A percentile compares a stretch with the other conserved stretches of the same genome.
Conservation (phyloP, 2,797 vertebrate genomes). For the Bradypodion pumilum region DNA sequence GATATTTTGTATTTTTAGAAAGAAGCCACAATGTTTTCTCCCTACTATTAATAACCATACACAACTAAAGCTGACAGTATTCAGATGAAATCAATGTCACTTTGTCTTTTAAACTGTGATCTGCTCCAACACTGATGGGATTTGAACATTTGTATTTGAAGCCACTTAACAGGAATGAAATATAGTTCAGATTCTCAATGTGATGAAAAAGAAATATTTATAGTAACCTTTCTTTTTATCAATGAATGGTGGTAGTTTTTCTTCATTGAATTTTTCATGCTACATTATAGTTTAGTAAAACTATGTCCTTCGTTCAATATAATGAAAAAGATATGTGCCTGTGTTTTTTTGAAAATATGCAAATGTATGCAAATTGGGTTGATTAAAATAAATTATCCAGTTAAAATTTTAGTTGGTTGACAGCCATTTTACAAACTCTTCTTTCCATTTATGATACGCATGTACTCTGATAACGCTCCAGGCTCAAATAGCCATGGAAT, state of each 20-base stretch:
- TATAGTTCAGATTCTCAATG: not conserved
- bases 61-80: slow-evolving; percentile 13
- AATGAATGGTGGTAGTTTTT: not conserved
- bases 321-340: not conserved
- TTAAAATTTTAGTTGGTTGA: slow-evolving; percentile 4
- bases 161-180: not conserved
- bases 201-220: slow-evolving; percentile 4
- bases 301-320: not conserved
- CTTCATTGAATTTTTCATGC: not conserved
- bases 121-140: slow-evolving; percentile 26
- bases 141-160: slow-evolving; percentile 29
- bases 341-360: not conserved
- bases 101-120: slow-evolving; percentile 26
- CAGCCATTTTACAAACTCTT: slow-evolving; percentile 1
- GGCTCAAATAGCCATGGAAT: slow-evolving; percentile 58
- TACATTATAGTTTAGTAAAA: slow-evolving; percentile 2
- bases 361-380: slow-evolving; percentile 4
- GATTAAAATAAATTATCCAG: slow-evolving; percentile 3
- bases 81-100: slow-evolving; percentile 25
- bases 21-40: not conserved
- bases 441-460: slow-evolving; percentile 50
- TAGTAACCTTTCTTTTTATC: not conserved
- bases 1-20: slow-evolving; percentile 18
- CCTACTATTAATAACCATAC: slow-evolving; percentile 2
- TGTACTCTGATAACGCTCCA: slow-evolving; percentile 42